Evolutionary conservation across 2,888 invertebrate species (phyloP).

Genomic region (Syritta pipiens): DNA sequence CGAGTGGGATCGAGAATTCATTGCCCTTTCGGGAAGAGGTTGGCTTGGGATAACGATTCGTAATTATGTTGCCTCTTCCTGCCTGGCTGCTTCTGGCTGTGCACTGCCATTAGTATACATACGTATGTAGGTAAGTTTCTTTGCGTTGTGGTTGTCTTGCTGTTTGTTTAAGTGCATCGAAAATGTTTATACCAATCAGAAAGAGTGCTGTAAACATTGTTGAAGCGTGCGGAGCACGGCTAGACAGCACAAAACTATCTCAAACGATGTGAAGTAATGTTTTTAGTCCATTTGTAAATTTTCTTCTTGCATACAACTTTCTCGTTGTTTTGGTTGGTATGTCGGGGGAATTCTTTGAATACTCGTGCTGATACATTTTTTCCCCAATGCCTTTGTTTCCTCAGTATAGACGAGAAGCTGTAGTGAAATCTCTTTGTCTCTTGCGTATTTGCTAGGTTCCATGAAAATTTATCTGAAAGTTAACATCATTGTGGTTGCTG

Average conservation of each 20-base stretch:
- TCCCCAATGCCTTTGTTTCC: no score
- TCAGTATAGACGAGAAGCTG: not conserved
- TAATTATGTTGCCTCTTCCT: constrained; percentile 50
- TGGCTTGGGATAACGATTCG: constrained; percentile 54
- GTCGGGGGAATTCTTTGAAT: not conserved
- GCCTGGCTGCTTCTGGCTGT: constrained; percentile 2
- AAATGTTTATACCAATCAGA: constrained; percentile 53
- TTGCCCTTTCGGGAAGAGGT: constrained; percentile 50
- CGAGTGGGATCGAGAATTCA: constrained; percentile 43
- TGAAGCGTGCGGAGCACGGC: constrained; percentile 9
- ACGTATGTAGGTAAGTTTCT: no score
- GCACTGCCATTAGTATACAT: constrained; percentile 46
- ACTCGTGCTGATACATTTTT: no score
- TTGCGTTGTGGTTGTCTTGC: constrained; percentile 18
- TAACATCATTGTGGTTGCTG: not conserved
- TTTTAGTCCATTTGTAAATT: no score
- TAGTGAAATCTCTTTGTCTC: not conserved
- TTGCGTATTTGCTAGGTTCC: not conserved
- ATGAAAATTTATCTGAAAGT: not conserved
- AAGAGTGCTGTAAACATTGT: constrained; percentile 36
- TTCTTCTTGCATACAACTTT: not conserved
- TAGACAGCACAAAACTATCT: not conserved
- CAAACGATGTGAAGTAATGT: not conserved
- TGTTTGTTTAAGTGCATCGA: constrained; percentile 59
- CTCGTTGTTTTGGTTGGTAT: not conserved